Evolutionary conservation across 2,113 vertebrate genomes (phyloP).

Genomic region (Elanoides forficatus): DNA sequence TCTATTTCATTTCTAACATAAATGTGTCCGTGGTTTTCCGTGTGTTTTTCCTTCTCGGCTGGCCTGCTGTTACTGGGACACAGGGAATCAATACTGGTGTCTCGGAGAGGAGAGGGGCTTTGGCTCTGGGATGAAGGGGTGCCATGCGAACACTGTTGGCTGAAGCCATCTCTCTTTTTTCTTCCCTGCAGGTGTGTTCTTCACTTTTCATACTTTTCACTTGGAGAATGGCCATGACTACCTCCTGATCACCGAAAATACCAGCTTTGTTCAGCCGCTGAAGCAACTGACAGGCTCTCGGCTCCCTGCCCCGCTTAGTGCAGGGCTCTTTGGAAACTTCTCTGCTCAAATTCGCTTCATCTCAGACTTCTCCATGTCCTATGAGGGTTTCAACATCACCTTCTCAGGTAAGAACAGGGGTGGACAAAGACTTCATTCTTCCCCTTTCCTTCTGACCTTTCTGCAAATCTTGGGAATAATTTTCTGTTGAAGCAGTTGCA

Average conservation of each 20-base stretch:
- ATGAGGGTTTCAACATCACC: constrained; percentile 98
- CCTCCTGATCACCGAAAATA: constrained; percentile 91
- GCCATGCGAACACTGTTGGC: accelerated
- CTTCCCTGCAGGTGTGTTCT: constrained; percentile 85
- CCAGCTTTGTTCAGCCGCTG: constrained; percentile 90
- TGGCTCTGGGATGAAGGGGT: background rate
- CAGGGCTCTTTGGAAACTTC: constrained; percentile 95
- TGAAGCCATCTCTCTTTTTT: accelerated
- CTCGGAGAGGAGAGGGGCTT: background rate
- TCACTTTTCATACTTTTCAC: constrained; percentile 97
- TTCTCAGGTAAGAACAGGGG: constrained; percentile 83
- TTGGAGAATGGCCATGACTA: constrained; percentile 95
- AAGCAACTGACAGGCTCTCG: constrained; percentile 90
- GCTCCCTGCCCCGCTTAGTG: constrained; percentile 87
- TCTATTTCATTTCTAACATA: accelerated
- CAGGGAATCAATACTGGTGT: accelerated
- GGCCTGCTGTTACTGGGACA: background rate
- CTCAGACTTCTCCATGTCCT: constrained; percentile 98
- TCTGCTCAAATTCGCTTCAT: constrained; percentile 95
- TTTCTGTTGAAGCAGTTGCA: background rate
- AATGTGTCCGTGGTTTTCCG: accelerated
- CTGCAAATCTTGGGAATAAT: background rate
- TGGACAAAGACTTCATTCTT: background rate
- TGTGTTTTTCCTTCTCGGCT: accelerated
- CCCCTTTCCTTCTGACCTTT: background rate